Evolutionary conservation across 2,113 vertebrate species (phyloP).

Genomic region (Lamprotornis superbus): DNA sequence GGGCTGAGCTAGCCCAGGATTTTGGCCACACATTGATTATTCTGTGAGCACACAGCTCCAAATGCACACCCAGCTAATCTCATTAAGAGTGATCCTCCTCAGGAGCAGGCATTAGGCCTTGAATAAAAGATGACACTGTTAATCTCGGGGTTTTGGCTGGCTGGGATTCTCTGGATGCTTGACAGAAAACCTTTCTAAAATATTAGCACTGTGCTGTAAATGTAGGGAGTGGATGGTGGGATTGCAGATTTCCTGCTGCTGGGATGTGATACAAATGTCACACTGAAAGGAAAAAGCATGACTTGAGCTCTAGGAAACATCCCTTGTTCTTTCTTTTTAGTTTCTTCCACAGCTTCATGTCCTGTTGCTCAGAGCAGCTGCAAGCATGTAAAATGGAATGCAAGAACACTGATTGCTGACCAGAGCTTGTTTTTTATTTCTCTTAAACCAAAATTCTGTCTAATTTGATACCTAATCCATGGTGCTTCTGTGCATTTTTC

Average conservation of each 20-base stretch:
- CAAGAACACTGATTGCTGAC: not conserved
- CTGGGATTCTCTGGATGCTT: not conserved
- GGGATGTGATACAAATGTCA: not conserved
- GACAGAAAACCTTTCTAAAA: not conserved
- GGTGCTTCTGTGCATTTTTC: not conserved
- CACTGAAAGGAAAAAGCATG: not conserved
- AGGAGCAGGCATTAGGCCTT: not conserved
- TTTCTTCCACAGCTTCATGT: not conserved
- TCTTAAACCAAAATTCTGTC: not conserved
- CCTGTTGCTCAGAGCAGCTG: not conserved
- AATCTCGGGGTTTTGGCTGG: not conserved
- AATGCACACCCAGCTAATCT: not conserved
- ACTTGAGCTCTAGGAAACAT: not conserved
- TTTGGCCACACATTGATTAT: not conserved
- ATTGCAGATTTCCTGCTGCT: fast-evolving
- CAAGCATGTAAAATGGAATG: not conserved
- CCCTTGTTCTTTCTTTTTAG: not conserved
- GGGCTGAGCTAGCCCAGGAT: not conserved
- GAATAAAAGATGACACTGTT: not conserved
- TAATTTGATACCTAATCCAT: not conserved
- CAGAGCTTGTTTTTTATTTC: not conserved
- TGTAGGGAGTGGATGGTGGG: not conserved
- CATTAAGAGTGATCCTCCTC: not conserved
- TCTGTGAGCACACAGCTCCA: not conserved
- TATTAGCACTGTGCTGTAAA: fast-evolving